Evolutionary conservation across 2,797 vertebrate genomes (phyloP), one percentile per base, ranked within the genome.

Genomic region (Acanthurus tractus): DNA sequence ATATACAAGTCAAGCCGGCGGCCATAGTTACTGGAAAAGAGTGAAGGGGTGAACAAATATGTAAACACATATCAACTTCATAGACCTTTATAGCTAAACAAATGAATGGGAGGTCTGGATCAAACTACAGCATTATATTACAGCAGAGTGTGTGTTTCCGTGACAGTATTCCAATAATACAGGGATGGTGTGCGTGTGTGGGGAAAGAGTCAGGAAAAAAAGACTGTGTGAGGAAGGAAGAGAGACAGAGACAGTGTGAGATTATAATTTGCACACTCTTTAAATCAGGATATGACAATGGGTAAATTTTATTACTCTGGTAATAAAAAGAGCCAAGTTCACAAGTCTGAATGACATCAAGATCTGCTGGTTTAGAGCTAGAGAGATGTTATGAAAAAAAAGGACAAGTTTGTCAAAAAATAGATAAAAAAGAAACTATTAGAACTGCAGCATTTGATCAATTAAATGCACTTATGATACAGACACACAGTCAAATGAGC

Each of bases 91-190:
- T 72, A 83, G 86, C 88, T 92, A 94, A 94, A 94, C 92, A 94
- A 93, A 93, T 87, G 89, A 89, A 93, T 91, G 92, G 93, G 93
- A 94, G 92, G 92, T 93, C 93, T 91, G 89, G 86, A 92, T 93
- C 83, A 88, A 88, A 90, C 90, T 83, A 76, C 84, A 78, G 86
- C 81, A 40, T 91, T 85, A 74, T 83, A 80, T 90, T 92, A 86
- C 91, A 89, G 80, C 70, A 63, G 57, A 79, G 81, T 80, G 81
- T 83, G 84, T 77, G 79, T 90, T 88, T 91, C 78, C 63, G 85
- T 88, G 83, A 87, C 85, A 86, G 70, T 77, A 76, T 76, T 82
- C 84, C 84, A 85, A 84, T 84, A 87, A 84, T 78, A 86, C 76
- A 85, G 67, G 59, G 74, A 83, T 42, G 76, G 70, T 78, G 82